Evolutionary conservation across 2,113 vertebrate species (phyloP).

Genomic region (Takifugu flavidus): DNA sequence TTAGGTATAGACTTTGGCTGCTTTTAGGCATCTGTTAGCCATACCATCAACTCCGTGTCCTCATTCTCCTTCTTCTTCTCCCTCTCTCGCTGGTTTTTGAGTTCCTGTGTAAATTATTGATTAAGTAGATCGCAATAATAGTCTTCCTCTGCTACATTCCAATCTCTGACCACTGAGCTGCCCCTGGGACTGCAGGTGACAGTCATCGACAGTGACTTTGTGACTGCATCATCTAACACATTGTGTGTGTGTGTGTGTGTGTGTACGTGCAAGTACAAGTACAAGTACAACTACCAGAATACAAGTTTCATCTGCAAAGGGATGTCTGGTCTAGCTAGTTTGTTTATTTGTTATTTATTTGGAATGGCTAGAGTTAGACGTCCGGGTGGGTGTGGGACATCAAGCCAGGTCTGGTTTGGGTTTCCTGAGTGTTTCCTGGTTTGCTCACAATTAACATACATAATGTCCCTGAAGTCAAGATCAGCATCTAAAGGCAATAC

Average conservation of each 20-base stretch:
- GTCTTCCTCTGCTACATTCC: conserved; percentile 46
- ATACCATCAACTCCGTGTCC: conserved; percentile 17
- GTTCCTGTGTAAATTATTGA: conserved; percentile 53
- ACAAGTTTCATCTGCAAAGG: too few species aligned
- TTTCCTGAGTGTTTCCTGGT: too few species aligned
- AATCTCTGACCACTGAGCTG: conserved; percentile 48
- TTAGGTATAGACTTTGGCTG: background rate
- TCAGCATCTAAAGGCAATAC: too few species aligned
- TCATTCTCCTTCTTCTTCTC: conserved; percentile 13
- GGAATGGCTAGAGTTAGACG: too few species aligned
- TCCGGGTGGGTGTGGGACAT: too few species aligned
- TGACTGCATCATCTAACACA: conserved; percentile 28
- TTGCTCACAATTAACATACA: too few species aligned
- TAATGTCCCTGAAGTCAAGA: too few species aligned
- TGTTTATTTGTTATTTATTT: too few species aligned
- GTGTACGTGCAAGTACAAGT: background rate
- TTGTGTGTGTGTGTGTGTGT: conserved; percentile 7
- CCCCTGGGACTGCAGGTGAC: conserved; percentile 40
- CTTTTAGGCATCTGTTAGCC: conserved; percentile 6
- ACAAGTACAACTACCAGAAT: too few species aligned
- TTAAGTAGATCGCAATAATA: conserved; percentile 56
- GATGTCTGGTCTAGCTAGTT: too few species aligned
- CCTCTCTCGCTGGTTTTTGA: conserved; percentile 23
- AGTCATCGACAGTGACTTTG: conserved; percentile 39
- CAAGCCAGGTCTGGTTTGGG: too few species aligned